A percentile compares a stretch with the other conserved stretches of the same genome.
phyloP scores from a whole-genome alignment of 2,113 vertebrate genomes.

The Platysternon megacephalum region DNA sequence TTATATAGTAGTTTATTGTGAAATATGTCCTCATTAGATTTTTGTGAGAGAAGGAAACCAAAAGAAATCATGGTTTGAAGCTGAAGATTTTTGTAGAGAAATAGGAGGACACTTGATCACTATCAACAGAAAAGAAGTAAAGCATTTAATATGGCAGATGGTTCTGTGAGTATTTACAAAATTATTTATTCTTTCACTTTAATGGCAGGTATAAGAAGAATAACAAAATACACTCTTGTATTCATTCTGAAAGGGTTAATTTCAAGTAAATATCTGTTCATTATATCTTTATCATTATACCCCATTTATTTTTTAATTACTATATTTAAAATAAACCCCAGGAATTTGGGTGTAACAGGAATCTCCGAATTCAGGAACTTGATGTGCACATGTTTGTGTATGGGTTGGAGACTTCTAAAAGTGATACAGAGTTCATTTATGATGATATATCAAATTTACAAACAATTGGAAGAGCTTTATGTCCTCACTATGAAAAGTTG shows the following conservation, averaged over 20 bases:
- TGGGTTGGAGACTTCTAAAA: neutral
- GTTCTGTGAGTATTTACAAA: slow-evolving; percentile 58
- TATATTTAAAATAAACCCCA: neutral
- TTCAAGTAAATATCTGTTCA: neutral
- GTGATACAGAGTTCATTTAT: neutral
- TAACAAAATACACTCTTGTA: neutral
- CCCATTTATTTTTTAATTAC: neutral
- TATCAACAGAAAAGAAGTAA: slow-evolving; percentile 79
- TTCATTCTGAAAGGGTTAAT: neutral
- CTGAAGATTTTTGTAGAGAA: slow-evolving; percentile 85
- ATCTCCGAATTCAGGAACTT: neutral
- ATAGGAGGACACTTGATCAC: slow-evolving; percentile 88
- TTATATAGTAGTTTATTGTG: neutral
- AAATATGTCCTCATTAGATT: slow-evolving; percentile 51
- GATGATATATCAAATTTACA: neutral
- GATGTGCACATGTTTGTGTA: neutral
- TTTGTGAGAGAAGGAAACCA: slow-evolving; percentile 64
- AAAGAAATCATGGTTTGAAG: slow-evolving; percentile 89
- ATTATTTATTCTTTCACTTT: neutral
- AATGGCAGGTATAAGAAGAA: neutral
- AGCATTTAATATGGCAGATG: slow-evolving; percentile 50
- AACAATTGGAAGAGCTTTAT: no score
- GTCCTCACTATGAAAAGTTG: no score
- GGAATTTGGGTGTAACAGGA: neutral
- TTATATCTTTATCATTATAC: neutral